These are phyloP conservation scores for Potamilus streckersoni DNA, from an alignment of 1,140 invertebrate species.

Conservation along the genomic window DNA sequence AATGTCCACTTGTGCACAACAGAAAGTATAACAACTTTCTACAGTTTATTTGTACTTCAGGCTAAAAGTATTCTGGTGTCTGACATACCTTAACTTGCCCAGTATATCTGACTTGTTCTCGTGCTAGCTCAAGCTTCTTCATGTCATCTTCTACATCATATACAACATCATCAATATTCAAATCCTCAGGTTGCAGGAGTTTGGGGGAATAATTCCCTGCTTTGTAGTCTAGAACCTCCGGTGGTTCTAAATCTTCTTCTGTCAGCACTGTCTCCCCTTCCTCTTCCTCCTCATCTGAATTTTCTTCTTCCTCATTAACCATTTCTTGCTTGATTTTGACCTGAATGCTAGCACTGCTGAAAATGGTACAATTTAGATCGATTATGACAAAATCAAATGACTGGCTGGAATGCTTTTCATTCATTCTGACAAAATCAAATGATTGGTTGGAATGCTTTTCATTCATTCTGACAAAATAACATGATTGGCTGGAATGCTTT, in stretches of 20 bases:
- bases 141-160: conserved; percentile 83
- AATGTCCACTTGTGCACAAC: too few relatives aligned
- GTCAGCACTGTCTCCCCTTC: conserved; percentile 34
- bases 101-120: conserved; percentile 69
- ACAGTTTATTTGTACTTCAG: background rate
- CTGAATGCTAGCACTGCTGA: too few relatives aligned
- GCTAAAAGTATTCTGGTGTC: background rate
- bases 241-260: conserved; percentile 72
- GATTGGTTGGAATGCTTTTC: too few relatives aligned
- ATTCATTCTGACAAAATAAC: too few relatives aligned
- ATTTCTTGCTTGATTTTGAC: conserved; percentile 17
- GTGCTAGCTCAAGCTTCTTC: conserved; percentile 80
- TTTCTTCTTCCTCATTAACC: conserved; percentile 4
- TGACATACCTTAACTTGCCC: conserved; percentile 69
- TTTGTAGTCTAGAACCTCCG: conserved; percentile 76
- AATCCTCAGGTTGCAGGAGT: conserved; percentile 75
- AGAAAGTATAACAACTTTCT: too few relatives aligned
- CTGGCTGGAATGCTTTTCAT: too few relatives aligned
- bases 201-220: conserved; percentile 86
- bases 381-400: too few relatives aligned
- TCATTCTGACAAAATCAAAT: too few relatives aligned
- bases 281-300: conserved; percentile 26
- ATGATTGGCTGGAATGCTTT: too few relatives aligned
- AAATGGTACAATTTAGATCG: too few relatives aligned
- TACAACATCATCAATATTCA: conserved; percentile 83